A percentile compares a stretch with the other conserved stretches of the same genome.
Evolutionary conservation across 2,113 vertebrate genomes (phyloP).

Genomic region (Theropithecus gelada): DNA sequence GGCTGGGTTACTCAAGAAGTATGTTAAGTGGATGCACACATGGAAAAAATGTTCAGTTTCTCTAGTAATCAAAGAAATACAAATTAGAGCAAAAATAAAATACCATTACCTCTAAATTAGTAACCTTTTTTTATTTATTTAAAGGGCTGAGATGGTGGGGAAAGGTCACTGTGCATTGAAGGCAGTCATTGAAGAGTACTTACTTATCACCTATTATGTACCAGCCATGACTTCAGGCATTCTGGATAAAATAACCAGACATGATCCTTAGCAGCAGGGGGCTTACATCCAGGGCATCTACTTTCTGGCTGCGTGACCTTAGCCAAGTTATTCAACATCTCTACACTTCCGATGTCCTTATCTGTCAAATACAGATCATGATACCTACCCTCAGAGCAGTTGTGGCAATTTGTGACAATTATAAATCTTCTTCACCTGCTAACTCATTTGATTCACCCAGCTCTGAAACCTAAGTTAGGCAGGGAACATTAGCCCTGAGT

Average conservation of each 20-base stretch:
- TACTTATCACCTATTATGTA: neutral
- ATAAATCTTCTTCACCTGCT: neutral
- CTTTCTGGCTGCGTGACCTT: neutral
- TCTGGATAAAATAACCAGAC: neutral
- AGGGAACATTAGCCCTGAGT: neutral
- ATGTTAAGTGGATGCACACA: neutral
- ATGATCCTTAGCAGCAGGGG: neutral
- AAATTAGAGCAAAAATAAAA: slow-evolving; percentile 41
- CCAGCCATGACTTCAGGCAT: neutral
- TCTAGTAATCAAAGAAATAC: slow-evolving; percentile 47
- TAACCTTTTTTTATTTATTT: neutral
- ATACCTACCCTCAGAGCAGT: neutral
- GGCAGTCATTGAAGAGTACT: neutral
- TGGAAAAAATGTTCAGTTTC: neutral
- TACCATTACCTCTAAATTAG: neutral
- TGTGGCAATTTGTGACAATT: neutral
- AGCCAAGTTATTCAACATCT: neutral
- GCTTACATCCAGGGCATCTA: neutral
- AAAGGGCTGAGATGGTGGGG: neutral
- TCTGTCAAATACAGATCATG: neutral
- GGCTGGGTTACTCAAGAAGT: neutral
- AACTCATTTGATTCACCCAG: neutral
- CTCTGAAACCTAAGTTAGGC: neutral
- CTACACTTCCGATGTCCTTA: neutral
- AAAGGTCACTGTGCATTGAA: neutral